Percentiles rank a stretch among this genome's conserved stretches.
Conservation (phyloP, 2,888 invertebrate genomes). For the Ametastegia equiseti region DNA sequence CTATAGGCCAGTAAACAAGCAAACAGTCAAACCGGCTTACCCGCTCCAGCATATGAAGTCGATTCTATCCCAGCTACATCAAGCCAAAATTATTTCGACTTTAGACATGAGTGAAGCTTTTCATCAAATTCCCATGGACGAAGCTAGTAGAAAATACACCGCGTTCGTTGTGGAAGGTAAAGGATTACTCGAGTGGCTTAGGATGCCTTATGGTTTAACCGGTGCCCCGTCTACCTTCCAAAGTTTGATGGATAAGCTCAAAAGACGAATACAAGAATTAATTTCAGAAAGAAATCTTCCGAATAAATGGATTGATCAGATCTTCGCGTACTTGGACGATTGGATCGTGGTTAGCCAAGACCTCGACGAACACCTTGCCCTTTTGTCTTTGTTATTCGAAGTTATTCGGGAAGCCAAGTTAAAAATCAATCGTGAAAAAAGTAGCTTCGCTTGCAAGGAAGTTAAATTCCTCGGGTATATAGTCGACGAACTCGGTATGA, state of each 20-base stretch:
- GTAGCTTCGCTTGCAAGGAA: slow-evolving; percentile 51
- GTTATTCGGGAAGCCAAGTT: slow-evolving; percentile 31
- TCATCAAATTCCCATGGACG: slow-evolving; percentile 53
- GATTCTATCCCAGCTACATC: slow-evolving; percentile 48
- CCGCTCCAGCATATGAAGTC: slow-evolving; percentile 51
- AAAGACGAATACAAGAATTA: slow-evolving; percentile 30
- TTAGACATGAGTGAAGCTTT: slow-evolving; percentile 53
- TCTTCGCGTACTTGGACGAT: slow-evolving; percentile 52
- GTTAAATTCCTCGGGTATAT: slow-evolving; percentile 52
- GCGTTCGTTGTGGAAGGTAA: slow-evolving; percentile 54
- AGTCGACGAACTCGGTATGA: slow-evolving; percentile 50
- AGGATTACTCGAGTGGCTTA: slow-evolving; percentile 51
- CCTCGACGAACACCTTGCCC: slow-evolving; percentile 46
- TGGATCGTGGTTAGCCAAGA: slow-evolving; percentile 52
- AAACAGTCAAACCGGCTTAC: slow-evolving; percentile 52
- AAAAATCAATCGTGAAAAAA: slow-evolving; percentile 47
- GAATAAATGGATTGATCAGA: slow-evolving; percentile 47
- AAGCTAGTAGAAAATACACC: slow-evolving; percentile 49
- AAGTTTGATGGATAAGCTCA: slow-evolving; percentile 49
- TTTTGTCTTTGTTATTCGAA: slow-evolving; percentile 50
- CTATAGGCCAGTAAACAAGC: slow-evolving; percentile 47
- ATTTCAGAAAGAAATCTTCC: slow-evolving; percentile 46
- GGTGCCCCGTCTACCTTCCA: slow-evolving; percentile 54
- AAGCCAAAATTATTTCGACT: slow-evolving; percentile 52
- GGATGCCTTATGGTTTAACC: slow-evolving; percentile 55